phyloP scores from a whole-genome alignment of 1,140 invertebrate genomes.

The Lepidurus arcticus region DNA sequence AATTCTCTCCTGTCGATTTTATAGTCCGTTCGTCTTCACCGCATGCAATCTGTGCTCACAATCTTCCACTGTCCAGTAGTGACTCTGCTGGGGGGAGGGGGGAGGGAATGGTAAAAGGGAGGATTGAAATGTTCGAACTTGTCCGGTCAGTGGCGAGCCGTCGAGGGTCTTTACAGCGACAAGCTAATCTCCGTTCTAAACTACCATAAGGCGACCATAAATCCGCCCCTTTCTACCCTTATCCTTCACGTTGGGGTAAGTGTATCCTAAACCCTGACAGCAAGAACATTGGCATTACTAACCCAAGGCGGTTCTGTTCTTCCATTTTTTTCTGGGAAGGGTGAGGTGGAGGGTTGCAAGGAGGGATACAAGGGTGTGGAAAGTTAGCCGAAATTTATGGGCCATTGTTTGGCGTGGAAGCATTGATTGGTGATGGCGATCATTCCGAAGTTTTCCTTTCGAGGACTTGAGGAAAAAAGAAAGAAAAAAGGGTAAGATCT shows the following conservation, averaged over 20 bases:
- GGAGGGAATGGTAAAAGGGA: not conserved
- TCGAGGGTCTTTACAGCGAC: not conserved
- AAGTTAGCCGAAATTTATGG: not conserved
- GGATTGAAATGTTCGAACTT: not conserved
- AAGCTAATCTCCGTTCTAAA: not conserved
- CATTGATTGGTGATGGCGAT: constrained; percentile 14
- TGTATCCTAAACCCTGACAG: too few relatives aligned
- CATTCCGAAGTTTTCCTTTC: not conserved
- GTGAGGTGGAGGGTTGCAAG: not conserved
- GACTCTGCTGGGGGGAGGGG: too few relatives aligned
- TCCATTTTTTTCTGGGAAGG: not conserved
- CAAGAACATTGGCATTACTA: too few relatives aligned
- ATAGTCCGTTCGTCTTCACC: not conserved
- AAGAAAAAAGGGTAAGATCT: not conserved
- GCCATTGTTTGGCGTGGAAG: not conserved
- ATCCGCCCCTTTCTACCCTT: not conserved
- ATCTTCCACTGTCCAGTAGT: too few relatives aligned
- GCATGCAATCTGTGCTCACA: not conserved
- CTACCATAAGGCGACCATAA: not conserved
- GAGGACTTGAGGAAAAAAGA: not conserved
- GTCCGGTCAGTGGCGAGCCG: not conserved
- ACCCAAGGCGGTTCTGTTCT: not conserved
- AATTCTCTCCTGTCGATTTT: not conserved
- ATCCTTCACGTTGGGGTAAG: too few relatives aligned
- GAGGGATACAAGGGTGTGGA: not conserved